Percentiles rank a stretch among this genome's conserved stretches.
These are phyloP conservation scores for Ciconia nigra DNA, from an alignment of 2,797 vertebrate species.

Conservation along the genomic window DNA sequence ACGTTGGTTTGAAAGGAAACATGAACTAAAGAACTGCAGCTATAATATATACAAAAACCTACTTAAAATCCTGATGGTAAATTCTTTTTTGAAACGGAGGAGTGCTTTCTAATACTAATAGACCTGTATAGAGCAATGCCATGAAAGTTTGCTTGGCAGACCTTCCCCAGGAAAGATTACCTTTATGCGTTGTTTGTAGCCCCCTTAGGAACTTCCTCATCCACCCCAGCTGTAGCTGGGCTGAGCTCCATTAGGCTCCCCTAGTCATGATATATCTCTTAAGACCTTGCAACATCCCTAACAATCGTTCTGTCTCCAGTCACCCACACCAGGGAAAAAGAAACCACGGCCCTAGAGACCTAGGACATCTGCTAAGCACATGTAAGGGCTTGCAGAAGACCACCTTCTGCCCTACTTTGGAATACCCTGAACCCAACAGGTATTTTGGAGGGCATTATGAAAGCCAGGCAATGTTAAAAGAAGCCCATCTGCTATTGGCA, in stretches of 20 bases:
- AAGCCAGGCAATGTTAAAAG: background rate
- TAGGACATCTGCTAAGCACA: no score
- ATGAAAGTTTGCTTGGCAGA: background rate
- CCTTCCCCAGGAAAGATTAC: background rate
- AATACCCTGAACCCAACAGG: background rate
- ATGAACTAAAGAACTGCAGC: background rate
- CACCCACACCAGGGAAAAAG: background rate
- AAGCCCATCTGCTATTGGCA: background rate
- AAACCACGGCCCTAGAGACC: background rate
- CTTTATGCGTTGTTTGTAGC: background rate
- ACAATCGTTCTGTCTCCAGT: background rate
- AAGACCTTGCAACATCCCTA: background rate
- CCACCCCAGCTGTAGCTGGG: background rate
- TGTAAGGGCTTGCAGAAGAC: no score
- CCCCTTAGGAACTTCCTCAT: background rate
- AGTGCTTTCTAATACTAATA: background rate
- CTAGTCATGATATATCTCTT: background rate
- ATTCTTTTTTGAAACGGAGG: background rate
- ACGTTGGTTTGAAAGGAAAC: background rate
- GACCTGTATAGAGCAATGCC: background rate
- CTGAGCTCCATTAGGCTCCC: background rate
- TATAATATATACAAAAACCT: background rate
- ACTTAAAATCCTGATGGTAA: background rate
- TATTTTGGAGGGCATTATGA: background rate
- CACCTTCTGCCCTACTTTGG: background rate